Conservation (phyloP, 2,113 vertebrate genomes). For the Ginglymostoma cirratum region DNA sequence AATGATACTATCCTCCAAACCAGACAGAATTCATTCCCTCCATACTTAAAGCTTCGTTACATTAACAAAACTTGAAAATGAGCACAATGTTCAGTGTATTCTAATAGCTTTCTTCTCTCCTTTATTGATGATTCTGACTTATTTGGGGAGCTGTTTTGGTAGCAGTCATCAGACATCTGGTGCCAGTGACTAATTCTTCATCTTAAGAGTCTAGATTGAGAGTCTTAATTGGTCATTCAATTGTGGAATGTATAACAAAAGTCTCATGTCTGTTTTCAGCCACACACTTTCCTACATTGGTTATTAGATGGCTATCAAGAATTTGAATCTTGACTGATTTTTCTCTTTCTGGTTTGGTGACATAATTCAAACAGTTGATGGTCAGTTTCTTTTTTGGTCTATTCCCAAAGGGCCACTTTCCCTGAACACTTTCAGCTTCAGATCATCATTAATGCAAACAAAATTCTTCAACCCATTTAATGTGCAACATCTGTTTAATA, state of each 20-base stretch:
- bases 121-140: neutral
- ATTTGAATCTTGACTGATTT: neutral
- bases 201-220: neutral
- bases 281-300: neutral
- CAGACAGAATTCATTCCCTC: neutral
- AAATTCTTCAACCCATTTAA: slow-evolving; percentile 25
- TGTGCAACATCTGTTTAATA: slow-evolving; percentile 8
- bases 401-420: neutral
- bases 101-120: neutral
- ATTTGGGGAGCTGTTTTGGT: neutral
- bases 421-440: neutral
- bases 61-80: neutral
- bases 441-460: slow-evolving; percentile 6
- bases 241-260: neutral
- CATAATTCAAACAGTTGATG: neutral
- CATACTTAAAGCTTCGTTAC: neutral
- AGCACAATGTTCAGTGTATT: neutral
- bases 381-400: neutral
- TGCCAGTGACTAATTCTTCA: neutral
- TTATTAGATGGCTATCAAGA: neutral
- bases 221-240: neutral
- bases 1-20: neutral
- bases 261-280: neutral
- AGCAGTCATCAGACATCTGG: neutral
- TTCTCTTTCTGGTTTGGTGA: neutral